phyloP scores from a whole-genome alignment of 2,797 vertebrate genomes.

The Pipistrellus nathusii region DNA sequence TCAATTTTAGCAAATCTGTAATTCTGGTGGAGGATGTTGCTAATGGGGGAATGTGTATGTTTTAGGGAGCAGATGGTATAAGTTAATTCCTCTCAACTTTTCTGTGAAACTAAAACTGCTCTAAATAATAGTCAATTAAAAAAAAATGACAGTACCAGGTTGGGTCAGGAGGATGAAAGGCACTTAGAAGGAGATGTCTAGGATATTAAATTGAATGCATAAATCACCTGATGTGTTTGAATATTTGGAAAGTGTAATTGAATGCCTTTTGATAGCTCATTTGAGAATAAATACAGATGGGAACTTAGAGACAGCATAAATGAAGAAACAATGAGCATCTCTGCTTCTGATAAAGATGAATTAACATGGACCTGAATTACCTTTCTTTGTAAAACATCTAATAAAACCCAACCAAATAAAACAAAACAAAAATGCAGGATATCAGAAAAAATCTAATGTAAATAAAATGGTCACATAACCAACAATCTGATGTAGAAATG shows the following conservation, averaged over 20 bases:
- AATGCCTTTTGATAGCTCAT: neutral
- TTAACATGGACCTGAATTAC: neutral
- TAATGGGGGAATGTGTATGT: neutral
- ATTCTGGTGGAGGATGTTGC: neutral
- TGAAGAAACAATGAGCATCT: neutral
- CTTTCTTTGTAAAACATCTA: neutral
- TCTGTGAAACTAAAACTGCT: neutral
- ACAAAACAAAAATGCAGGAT: neutral
- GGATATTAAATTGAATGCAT: neutral
- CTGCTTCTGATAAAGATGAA: neutral
- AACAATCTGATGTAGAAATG: neutral
- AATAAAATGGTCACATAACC: neutral
- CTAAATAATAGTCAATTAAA: neutral
- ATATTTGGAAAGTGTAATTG: neutral
- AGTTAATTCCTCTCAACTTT: neutral
- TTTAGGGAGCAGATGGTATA: neutral
- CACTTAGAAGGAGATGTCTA: neutral
- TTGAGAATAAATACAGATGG: neutral
- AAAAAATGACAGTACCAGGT: neutral
- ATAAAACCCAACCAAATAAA: neutral
- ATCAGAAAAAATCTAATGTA: neutral
- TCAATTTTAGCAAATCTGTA: neutral
- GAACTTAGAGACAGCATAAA: neutral
- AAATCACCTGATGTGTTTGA: neutral
- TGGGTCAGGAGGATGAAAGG: neutral